Base-by-base conservation (phyloP, 1,140 invertebrate genomes). In the Pteromalus puparum region DNA sequence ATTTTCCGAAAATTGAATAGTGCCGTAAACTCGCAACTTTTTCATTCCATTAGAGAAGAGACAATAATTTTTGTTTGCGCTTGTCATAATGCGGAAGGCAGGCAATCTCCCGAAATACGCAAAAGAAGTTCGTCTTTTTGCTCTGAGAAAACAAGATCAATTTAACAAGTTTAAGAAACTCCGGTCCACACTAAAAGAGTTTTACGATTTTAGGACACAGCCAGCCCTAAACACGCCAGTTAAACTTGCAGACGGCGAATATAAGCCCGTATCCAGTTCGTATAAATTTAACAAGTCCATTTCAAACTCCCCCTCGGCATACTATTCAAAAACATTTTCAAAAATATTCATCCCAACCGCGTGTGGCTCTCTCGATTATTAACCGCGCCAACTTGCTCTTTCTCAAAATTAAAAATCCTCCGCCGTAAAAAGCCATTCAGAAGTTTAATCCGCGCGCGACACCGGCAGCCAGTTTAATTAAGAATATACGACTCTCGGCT, bases 401-500 rank as follows among this genome's bases (percentile, higher is more conserved):
- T 42, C 38, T 5, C 38, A 42, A 42, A 42, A 42, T 42, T 42
- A 42, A 42, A 42, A 42, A 9, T 42, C 10, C 38, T 42, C 53
- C 18, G 53, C 53, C 10, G 18, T 38, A 73, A 76, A 76, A 76
- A 76, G 75, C 48, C 75, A 76, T 76, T 21, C n/a, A 26, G 15
- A 76, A 76, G 26, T 76, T 76, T 48, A 76, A 76, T 48, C n/a
- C n/a, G 24, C 24, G 21, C 12, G 38, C 26, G 46, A 28, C n/a
- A 76, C 21, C n/a, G 42, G 21, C 30, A 28, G 24, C 53, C 42
- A 30, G 81, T 75, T 67, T 82, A 82, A 82, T 82, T 82, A 82
- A 75, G 81, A 76, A 76, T 65, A 74, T 82, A 76, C 53, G 53
- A 82, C n/a, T 9, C 61, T 9, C 61, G 30, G 46, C 26, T 26